Evolutionary conservation across 2,113 vertebrate species (phyloP), one percentile per base, ranked within the genome.

Genomic region (Mastomys natalensis): DNA sequence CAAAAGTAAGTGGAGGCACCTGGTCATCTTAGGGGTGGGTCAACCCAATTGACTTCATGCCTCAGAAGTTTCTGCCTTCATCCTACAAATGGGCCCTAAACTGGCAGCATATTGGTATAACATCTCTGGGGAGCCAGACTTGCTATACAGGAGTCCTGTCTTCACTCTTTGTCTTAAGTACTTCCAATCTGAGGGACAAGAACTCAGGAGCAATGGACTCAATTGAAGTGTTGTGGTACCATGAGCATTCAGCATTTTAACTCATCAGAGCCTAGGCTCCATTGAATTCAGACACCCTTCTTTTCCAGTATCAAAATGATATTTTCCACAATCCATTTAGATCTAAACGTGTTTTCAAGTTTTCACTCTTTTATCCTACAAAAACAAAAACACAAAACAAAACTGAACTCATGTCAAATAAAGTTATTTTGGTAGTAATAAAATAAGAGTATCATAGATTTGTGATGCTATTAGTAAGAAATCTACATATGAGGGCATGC

Each of bases 401-500:
- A 66, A 66, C 31, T 1, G 4, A 62, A 66, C 66, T 70, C 68
- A 13, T 60, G 31, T 89, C 60, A 93, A 81, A 60, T 91, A 92
- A 94, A 90, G 92, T 58, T 29, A 34, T 17, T 62, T 82, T 64
- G n/a, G 2, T 64, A 62, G 10, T 85, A 87, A 90, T 92, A 78
- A 55, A 9, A 53, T 29, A 55, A 87, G 31, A 24, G 0, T 87
- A 43, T 93, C 7, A 21, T 60, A 92, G 58, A 76, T 74, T 84
- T 94, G n/a, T 40, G 66, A 48, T 82, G 88, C 94, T 85, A 86
- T 55, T 66, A 94, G 80, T n/a, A 12, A 90, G 53, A 95, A 88
- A 62, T 89, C 62, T 89, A 86, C 40, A 78, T 87, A 89, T 22
- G 68, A 87, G 9, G 37, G 12, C 68, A 76, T 16, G 0, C 74